Evolutionary conservation across 2,113 vertebrate genomes (phyloP).

Genomic region (Neotoma lepida): DNA sequence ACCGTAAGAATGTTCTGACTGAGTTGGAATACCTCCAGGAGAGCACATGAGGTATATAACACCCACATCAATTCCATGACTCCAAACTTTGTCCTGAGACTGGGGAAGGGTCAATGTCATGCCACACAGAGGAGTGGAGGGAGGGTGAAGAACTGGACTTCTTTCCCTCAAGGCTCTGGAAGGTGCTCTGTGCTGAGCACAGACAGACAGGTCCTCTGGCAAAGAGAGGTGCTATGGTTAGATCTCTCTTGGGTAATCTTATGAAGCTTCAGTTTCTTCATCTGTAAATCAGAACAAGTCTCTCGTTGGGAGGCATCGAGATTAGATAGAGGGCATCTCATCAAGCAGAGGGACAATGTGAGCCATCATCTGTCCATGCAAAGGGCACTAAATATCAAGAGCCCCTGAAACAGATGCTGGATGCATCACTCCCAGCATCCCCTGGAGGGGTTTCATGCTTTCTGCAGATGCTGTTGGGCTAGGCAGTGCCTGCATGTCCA

Average conservation of each 20-base stretch:
- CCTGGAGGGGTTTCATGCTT: background rate
- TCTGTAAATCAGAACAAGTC: background rate
- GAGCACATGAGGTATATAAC: background rate
- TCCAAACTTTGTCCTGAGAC: background rate
- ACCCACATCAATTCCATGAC: background rate
- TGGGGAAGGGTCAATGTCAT: no score
- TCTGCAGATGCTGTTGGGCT: background rate
- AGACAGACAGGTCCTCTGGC: background rate
- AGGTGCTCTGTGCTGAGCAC: background rate
- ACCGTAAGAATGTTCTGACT: background rate
- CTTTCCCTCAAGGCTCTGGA: background rate
- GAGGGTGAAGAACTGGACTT: accelerated
- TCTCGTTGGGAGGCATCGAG: background rate
- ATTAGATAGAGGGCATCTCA: background rate
- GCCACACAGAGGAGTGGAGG: background rate
- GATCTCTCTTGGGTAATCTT: background rate
- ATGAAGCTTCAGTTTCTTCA: background rate
- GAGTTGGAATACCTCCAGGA: background rate
- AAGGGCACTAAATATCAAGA: background rate
- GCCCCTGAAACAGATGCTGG: background rate
- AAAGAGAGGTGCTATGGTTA: background rate
- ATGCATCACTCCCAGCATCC: background rate
- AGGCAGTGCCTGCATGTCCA: background rate
- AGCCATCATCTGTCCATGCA: background rate
- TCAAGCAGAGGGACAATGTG: background rate